Percentiles rank a stretch among this genome's conserved stretches.
These are phyloP conservation scores for Pelmatolapia mariae DNA, from an alignment of 2,113 vertebrate species.

Conservation along the genomic window DNA sequence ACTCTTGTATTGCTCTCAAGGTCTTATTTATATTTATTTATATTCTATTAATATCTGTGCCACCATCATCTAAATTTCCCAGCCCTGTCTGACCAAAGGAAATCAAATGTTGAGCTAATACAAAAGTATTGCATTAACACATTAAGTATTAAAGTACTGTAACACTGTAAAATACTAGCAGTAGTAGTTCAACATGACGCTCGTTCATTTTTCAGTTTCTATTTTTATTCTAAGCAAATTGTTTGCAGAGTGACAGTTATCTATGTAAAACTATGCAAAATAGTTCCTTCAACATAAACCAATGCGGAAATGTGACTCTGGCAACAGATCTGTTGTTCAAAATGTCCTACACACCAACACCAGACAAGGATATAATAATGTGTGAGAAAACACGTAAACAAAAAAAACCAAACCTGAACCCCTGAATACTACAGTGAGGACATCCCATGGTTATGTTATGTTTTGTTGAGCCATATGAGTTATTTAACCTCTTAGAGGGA, in stretches of 20 bases:
- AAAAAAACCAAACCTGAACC: rapidly evolving
- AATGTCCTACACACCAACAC: not conserved
- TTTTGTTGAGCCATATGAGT: not conserved
- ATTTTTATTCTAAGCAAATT: not conserved
- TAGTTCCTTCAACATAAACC: not conserved
- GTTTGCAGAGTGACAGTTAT: not conserved
- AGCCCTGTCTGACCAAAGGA: not conserved
- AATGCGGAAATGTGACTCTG: not conserved
- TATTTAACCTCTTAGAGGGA: not conserved
- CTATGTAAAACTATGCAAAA: not conserved
- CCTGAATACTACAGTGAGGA: not conserved
- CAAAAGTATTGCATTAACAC: not conserved
- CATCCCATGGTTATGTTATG: not conserved
- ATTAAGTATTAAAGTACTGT: not conserved
- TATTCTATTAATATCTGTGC: not conserved
- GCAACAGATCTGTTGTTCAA: not conserved
- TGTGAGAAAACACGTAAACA: not conserved
- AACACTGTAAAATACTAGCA: not conserved
- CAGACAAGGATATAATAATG: not conserved
- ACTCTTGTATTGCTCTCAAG: rapidly evolving
- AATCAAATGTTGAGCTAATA: not conserved
- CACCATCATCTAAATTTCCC: not conserved
- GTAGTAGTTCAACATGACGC: not conserved
- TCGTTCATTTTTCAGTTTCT: not conserved
- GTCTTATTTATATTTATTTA: not conserved